Evolutionary conservation across 2,888 invertebrate species (phyloP).

Genomic region (Nomada ruficornis): DNA sequence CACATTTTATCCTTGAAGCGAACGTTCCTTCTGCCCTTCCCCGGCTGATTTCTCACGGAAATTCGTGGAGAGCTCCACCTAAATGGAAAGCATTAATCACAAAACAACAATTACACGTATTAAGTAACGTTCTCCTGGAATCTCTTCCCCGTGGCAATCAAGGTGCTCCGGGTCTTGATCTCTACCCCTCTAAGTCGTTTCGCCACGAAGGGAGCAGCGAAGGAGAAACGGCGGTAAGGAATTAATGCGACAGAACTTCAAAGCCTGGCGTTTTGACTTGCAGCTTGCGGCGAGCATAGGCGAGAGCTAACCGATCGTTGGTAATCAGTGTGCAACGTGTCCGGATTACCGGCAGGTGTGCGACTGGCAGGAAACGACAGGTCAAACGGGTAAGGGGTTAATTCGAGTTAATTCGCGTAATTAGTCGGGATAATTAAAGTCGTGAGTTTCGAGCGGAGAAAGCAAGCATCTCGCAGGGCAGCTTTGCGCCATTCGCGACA

Average conservation of each 20-base stretch:
- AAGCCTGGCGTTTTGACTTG: conserved; percentile 66
- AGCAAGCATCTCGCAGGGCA: conserved; percentile 51
- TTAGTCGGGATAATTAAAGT: conserved; percentile 81
- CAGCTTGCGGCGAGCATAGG: conserved; percentile 57
- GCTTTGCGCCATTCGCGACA: conserved; percentile 42
- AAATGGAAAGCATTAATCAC: conserved; percentile 47
- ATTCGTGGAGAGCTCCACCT: conserved; percentile 1
- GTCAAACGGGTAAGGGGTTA: conserved; percentile 77
- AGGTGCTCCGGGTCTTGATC: conserved; percentile 21
- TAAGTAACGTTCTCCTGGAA: conserved; percentile 24
- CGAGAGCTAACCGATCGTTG: conserved; percentile 64
- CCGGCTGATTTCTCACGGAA: neutral
- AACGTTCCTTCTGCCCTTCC: neutral
- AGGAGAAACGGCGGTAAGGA: conserved; percentile 40
- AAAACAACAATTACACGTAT: conserved; percentile 47
- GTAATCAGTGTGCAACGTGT: conserved; percentile 67
- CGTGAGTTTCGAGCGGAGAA: conserved; percentile 67
- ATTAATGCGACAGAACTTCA: conserved; percentile 67
- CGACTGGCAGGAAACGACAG: conserved; percentile 52
- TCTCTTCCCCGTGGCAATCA: conserved; percentile 24
- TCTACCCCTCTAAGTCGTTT: conserved; percentile 14
- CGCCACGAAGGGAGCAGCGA: conserved; percentile 2
- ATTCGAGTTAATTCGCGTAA: conserved; percentile 81
- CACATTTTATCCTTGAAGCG: conserved; percentile 10
- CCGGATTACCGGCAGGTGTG: conserved; percentile 65